phyloP scores from a whole-genome alignment of 2,888 invertebrate species.

The Chaetogeoica ovagalla region DNA sequence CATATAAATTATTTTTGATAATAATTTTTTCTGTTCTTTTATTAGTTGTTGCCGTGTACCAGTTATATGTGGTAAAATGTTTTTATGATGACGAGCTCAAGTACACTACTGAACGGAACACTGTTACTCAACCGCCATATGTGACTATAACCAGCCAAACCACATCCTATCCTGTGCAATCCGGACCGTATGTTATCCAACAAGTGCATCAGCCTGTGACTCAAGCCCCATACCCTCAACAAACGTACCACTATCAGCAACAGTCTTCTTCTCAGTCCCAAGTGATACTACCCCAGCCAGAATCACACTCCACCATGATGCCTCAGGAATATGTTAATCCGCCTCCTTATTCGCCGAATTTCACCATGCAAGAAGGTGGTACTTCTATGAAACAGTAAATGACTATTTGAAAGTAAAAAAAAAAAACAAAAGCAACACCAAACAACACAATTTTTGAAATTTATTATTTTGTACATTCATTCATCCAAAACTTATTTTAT shows the following conservation, averaged over 20 bases:
- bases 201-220: constrained; percentile 15
- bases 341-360: constrained; percentile 28
- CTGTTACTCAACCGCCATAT: not conserved
- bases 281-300: not conserved
- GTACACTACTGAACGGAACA: not conserved
- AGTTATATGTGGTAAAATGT: constrained; percentile 36
- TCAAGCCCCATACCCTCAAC: constrained; percentile 28
- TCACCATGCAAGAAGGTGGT: constrained; percentile 4
- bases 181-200: constrained; percentile 39
- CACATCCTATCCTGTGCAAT: constrained; percentile 3
- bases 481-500: not conserved
- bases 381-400: constrained; percentile 24
- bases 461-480: not conserved
- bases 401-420: not conserved
- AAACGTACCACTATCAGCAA: constrained; percentile 11
- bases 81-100: constrained; percentile 30
- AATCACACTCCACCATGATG: not conserved
- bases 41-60: constrained; percentile 23
- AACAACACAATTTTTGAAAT: not conserved
- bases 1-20: not conserved
- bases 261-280: constrained; percentile 11
- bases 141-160: constrained; percentile 14
- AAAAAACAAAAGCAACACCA: not conserved
- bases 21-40: not conserved
- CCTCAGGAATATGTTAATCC: constrained; percentile 36